phyloP scores from a whole-genome alignment of 1,140 invertebrate species.

The Bursaphelenchus mucronatus region DNA sequence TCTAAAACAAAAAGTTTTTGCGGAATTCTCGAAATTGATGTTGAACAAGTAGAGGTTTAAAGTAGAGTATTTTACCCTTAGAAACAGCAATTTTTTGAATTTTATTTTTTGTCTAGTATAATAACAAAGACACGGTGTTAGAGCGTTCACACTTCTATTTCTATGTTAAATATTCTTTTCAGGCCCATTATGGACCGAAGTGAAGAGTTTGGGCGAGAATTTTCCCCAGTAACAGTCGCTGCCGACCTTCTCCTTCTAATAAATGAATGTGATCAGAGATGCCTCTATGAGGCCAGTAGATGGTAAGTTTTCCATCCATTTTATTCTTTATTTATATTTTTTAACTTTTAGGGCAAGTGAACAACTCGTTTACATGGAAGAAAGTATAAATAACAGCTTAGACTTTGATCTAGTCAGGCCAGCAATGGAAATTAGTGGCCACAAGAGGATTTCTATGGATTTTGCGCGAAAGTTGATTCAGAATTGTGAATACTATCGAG shows the following conservation, averaged over 20 bases:
- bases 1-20: too few species aligned
- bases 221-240: constrained; percentile 19
- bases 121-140: too few species aligned
- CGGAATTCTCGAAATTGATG: too few species aligned
- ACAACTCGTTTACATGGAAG: constrained; percentile 28
- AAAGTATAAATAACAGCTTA: constrained; percentile 1
- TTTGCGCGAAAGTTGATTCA: constrained; percentile 38
- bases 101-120: too few species aligned
- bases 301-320: constrained; percentile 30
- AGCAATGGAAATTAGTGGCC: constrained; percentile 17
- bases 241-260: constrained; percentile 36
- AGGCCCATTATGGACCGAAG: too few species aligned
- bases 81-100: too few species aligned
- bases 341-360: constrained; percentile 40
- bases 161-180: too few species aligned
- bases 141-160: too few species aligned
- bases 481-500: constrained; percentile 35
- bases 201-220: neutral
- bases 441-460: constrained; percentile 7
- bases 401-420: neutral
- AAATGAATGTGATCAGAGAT: constrained; percentile 39
- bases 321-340: neutral
- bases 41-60: too few species aligned
- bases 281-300: constrained; percentile 32
- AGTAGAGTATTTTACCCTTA: too few species aligned